Evolutionary conservation across 2,888 invertebrate species (phyloP).

Genomic region (Nephrotoma flavescens): DNA sequence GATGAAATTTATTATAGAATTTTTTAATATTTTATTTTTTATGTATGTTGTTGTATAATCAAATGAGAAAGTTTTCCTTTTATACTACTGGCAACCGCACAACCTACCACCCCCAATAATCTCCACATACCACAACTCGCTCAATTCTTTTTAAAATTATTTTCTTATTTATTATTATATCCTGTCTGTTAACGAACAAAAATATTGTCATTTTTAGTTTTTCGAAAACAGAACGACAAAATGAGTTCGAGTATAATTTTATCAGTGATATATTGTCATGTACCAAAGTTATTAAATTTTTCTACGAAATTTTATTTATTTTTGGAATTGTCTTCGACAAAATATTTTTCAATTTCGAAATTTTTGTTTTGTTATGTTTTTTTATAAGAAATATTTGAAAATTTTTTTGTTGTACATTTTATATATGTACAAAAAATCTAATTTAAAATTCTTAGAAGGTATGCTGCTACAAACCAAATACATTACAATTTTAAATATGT

Average conservation of each 20-base stretch:
- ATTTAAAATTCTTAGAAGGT: background rate
- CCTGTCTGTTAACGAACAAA: background rate
- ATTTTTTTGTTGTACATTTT: background rate
- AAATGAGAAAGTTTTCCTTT: background rate
- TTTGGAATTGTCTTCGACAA: background rate
- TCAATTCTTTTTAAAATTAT: background rate
- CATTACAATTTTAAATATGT: too few relatives aligned
- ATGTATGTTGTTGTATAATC: background rate
- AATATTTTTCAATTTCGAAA: background rate
- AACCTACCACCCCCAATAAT: background rate
- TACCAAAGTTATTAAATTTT: background rate
- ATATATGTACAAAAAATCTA: background rate
- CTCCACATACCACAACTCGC: background rate
- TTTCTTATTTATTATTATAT: background rate
- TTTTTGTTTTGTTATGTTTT: background rate
- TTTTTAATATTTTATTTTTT: background rate
- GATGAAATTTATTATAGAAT: background rate
- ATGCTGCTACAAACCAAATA: background rate
- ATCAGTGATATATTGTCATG: background rate
- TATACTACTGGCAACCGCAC: too few relatives aligned
- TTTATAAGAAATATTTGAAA: background rate
- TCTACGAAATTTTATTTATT: background rate
- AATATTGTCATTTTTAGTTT: background rate
- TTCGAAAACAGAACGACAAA: background rate
- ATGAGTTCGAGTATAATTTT: background rate